Evolutionary conservation across 1,140 invertebrate species (phyloP).

Genomic region (Drosophila biarmipes): DNA sequence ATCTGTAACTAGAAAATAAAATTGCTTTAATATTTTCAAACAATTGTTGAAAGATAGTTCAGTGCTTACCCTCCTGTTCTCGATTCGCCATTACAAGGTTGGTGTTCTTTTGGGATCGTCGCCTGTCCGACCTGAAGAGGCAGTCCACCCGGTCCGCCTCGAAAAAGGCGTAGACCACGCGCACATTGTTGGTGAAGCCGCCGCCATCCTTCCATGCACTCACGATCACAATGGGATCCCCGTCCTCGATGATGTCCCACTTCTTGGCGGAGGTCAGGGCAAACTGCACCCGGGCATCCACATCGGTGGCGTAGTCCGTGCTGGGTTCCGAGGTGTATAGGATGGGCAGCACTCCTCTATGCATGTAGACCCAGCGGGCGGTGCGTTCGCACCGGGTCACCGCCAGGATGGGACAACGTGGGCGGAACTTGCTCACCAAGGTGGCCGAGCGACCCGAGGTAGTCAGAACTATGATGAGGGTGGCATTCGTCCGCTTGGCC

Average conservation of each 20-base stretch:
- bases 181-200: constrained; percentile 98
- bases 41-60: neutral
- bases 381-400: constrained; percentile 94
- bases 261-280: constrained; percentile 94
- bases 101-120: constrained; percentile 43
- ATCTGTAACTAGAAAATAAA: constrained; percentile 1
- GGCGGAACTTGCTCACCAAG: constrained; percentile 96
- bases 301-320: constrained; percentile 87
- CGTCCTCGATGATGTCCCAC: constrained; percentile 92
- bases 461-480: constrained; percentile 98
- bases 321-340: constrained; percentile 89
- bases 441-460: constrained; percentile 96
- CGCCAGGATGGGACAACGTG: constrained; percentile 97
- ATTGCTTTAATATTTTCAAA: no score
- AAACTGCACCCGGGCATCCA: constrained; percentile 95
- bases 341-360: constrained; percentile 96
- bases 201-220: constrained; percentile 98
- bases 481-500: constrained; percentile 94
- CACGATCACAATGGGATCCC: constrained; percentile 95
- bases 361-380: constrained; percentile 96
- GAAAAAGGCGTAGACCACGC: constrained; percentile 92
- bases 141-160: constrained; percentile 70
- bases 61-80: neutral
- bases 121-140: constrained; percentile 48
- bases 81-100: constrained; percentile 20